Base-by-base conservation (phyloP, 1,140 invertebrate species). In the Popillia japonica region DNA sequence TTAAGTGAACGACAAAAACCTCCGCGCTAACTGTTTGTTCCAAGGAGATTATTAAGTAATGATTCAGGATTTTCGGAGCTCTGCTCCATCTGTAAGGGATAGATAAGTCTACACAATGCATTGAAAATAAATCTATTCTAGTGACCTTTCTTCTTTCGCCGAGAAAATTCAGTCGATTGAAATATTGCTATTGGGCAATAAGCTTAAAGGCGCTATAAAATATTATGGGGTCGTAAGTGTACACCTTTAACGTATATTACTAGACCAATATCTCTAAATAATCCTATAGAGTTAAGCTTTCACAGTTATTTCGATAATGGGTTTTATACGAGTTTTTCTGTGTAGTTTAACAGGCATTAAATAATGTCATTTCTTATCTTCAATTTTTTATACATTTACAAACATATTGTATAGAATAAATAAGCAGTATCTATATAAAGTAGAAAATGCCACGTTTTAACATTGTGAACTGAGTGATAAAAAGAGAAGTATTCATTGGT, bases 1-100 rank as follows among this genome's bases (percentile, higher is more conserved):
- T 68, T 68, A 68, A 68, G 61, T 34, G 22, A 23, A 14, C 14
- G 61, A 68, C 61, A 68, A 68, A 68, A 68, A 68, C 23, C 61
- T 68, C 6, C 20, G 20, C 59, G 59, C 59, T 23, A 64, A 64
- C 61, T 68, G 61, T 68, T 68, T 68, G 61, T 34, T 68, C 22
- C 27, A 68, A 68, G 61, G 61, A 68, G 22, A 23, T 68, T 68
- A 68, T 68, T 68, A 68, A 68, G 14, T 68, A 68, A 68, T 68
- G 61, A 34, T 22, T 68, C 8, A 64, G 61, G 20, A 68, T 68
- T 68, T 34, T 68, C 61, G 61, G 8, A 68, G 22, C 27, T 23
- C 22, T 8, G 22, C 9, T 34, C 48, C 48, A 55, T 55, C 48
- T 55, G 20, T 68, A 14, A 27, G 11, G 61, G 22, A 20, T 68